Base-by-base conservation (phyloP, 2,113 vertebrate genomes). In the Rhizomys pruinosus region DNA sequence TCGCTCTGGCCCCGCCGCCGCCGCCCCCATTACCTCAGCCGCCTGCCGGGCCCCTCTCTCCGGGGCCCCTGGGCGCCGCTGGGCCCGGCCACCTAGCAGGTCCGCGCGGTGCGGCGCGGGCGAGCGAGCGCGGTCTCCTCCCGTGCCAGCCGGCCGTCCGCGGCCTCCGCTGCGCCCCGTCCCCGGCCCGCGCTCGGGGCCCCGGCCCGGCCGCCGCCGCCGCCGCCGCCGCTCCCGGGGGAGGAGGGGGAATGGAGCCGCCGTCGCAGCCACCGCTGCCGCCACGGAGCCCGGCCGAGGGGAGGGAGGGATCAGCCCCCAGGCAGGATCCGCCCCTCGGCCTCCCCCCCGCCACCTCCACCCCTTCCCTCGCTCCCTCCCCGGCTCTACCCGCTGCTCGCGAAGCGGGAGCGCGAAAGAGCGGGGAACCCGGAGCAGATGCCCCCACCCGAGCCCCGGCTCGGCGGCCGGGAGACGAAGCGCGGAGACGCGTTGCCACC, bases 301-400 rank as follows among this genome's bases (percentile, higher is more conserved):
- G 97, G 94, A 95, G 96, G 96, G 97, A 96, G 97, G 96, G 97
- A 96, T 96, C 96, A 97, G 97, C 97, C 97, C 97, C 97, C 98
- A 96, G 98, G 97, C 97, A 98, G 97, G 97, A 97, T 96, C 97
- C 97, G 97, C 98, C 98, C 98, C 97, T 97, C 97, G 95, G 97
- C 95, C 96, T 95, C 93, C 97, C 96, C 98, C 96, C 95, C 96
- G 95, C 93, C 93, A 97, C 97, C 97, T 96, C 98, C 97, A 97
- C 97, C 93, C 95, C 96, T 96, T 95, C 95, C 90, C 95, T 90
- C 93, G 55, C 92, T 96, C 94, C 90, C 93, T 91, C 97, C 96
- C 96, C 96, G 97, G 97, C 93, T 95, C 93, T 39, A 68, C 94
- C 90, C 94, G 94, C 94, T 97, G 97, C 96, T 91, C 90, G 94